Base-by-base conservation (phyloP, 2,888 invertebrate species). In the Bombyx huttoni region DNA sequence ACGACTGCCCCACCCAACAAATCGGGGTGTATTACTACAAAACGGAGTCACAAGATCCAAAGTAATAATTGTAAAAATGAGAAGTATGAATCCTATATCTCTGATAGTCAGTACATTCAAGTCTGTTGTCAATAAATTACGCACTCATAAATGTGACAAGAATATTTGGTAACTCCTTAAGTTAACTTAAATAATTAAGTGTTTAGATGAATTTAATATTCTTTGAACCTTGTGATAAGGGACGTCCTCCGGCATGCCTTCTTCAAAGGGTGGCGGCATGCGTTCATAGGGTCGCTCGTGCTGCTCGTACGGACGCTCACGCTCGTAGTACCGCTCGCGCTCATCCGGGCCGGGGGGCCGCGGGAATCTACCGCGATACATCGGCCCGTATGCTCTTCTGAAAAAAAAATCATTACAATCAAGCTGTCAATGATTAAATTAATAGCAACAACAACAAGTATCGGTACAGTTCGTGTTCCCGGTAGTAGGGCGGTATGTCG, bases 241-340 rank as follows among this genome's bases (percentile, higher is more conserved):
- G 12, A 64, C 56, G n/a, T 86, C 87, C 7, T 85, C 86, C 0
- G 75, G 63, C 3, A 63, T 63, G 0, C 72, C 65, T 45, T 87
- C 87, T 46, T 87, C 85, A 55, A 76, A 85, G 54, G 73, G 82
- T 13, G 81, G 82, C n/a, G 81, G 81, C 54, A 78, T 68, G 0
- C 84, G 73, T 47, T 85, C 85, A 62, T 72, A 83, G 8, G 54
- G 54, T 0, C 84, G 75, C 57, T 85, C 86, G 12, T 78, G 74
- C 48, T 78, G 74, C 48, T 85, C 85, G 65, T 70, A 81, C 47
- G 58, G 58, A 9, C 80, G 79, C 58, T 83, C 82, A 49, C 78
- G 78, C 40, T 81, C 81, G 65, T 72, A 84, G 60, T 65, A 79
- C 0, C 81, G 75, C 61, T 83, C 85, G 55, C 85, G 81, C 53